phyloP scores from a whole-genome alignment of 2,888 invertebrate species.

The Camponotus fellah region DNA sequence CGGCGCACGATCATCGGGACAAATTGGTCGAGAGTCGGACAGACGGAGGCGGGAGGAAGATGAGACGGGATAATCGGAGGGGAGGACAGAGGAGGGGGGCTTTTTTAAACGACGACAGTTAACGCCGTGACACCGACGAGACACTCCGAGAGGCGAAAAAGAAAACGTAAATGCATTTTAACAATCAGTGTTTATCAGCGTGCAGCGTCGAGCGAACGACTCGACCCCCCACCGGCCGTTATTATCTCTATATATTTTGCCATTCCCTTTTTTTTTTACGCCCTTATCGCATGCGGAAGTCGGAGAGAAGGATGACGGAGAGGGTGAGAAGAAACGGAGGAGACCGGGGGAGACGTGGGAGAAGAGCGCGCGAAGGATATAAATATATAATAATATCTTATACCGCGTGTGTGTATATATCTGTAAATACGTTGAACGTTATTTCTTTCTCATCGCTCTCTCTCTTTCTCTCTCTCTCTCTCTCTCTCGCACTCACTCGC shows the following conservation, averaged over 20 bases:
- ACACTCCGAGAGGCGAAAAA: slow-evolving; percentile 54
- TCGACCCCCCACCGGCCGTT: slow-evolving; percentile 8
- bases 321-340: slow-evolving; percentile 23
- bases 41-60: neutral
- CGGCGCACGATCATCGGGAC: slow-evolving; percentile 36
- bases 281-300: slow-evolving; percentile 46
- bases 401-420: slow-evolving; percentile 70
- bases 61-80: neutral
- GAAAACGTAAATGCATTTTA: slow-evolving; percentile 72
- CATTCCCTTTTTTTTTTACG: slow-evolving; percentile 38
- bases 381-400: slow-evolving; percentile 78
- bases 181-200: slow-evolving; percentile 65
- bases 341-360: neutral
- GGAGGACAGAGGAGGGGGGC: neutral
- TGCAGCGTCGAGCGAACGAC: slow-evolving; percentile 52
- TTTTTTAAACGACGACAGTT: slow-evolving; percentile 48
- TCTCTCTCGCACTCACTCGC: slow-evolving; percentile 56
- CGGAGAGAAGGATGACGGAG: slow-evolving; percentile 65
- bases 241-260: slow-evolving; percentile 28
- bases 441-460: slow-evolving; percentile 67
- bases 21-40: slow-evolving; percentile 46
- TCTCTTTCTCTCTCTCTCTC: neutral
- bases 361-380: slow-evolving; percentile 68
- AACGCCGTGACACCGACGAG: slow-evolving; percentile 49
- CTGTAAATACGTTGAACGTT: slow-evolving; percentile 81